These are phyloP conservation scores for Platichthys stellatus DNA, from an alignment of 2,113 vertebrate genomes.

Conservation along the genomic window DNA sequence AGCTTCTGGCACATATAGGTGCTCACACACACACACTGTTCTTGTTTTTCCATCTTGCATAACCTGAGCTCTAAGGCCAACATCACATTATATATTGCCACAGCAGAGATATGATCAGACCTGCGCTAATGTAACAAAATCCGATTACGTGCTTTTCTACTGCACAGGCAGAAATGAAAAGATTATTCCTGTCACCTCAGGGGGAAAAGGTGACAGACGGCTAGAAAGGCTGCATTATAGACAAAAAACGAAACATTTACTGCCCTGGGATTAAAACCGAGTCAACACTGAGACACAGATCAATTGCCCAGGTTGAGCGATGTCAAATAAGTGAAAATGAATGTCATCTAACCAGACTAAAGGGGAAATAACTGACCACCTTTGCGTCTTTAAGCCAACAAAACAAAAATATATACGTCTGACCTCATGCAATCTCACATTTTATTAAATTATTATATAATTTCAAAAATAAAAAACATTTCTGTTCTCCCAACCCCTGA, in stretches of 20 bases:
- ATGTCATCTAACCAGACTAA: neutral
- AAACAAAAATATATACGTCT: no score
- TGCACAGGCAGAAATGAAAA: constrained; percentile 8
- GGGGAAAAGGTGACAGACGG: neutral
- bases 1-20: constrained; percentile 17
- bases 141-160: neutral
- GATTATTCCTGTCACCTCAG: constrained; percentile 1
- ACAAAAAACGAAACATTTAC: neutral
- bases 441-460: no score
- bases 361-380: no score
- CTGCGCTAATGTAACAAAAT: constrained; percentile 13
- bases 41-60: constrained; percentile 11
- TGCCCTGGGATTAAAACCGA: constrained; percentile 1
- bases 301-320: neutral
- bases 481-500: neutral
- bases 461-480: neutral
- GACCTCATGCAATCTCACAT: no score
- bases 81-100: constrained; percentile 13
- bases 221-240: neutral
- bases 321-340: constrained; percentile 2
- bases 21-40: constrained; percentile 19
- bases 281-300: neutral
- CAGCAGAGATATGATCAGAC: constrained; percentile 30
- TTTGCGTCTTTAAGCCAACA: neutral
- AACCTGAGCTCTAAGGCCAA: neutral